Evolutionary conservation across 2,888 invertebrate species (phyloP), one percentile per base, ranked within the genome.

Genomic region (Pseudanteris insignis): DNA sequence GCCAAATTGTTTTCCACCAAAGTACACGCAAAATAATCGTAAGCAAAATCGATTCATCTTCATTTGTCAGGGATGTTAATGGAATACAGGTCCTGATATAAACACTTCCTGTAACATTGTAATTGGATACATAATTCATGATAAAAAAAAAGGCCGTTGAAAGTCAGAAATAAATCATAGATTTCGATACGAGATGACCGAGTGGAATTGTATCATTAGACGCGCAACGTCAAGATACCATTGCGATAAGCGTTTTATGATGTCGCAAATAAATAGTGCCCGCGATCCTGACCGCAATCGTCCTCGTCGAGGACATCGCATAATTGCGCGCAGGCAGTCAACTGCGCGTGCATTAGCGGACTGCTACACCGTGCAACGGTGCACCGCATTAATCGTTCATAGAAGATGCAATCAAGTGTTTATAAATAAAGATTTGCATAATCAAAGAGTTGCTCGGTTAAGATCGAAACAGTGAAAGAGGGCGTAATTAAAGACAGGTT

Each of bases 371-470:
- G 55, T 15, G 68, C 67, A 69, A 64, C 71, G 66, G 69, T 68
- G 68, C 64, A 59, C 70, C 74, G 76, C 75, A 75, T 78, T 78
- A 77, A 77, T 78, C 77, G 77, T 76, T 77, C 76, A 76, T 77
- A 75, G 73, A 67, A 72, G 69, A 59, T 54, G 71, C 74, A 77
- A 77, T 76, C 77, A 73, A 77, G 75, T 75, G 77, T 77, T 77
- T 75, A 77, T 76, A 75, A 76, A 77, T 69, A 72, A 73, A 75
- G 72, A 78, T 78, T 78, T 77, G 76, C 77, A 78, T 78, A 78
- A 78, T 73, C 76, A 75, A 75, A 76, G 70, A 75, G 77, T 77
- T 77, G n/a, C n/a, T n/a, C n/a, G n/a, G n/a, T n/a, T n/a, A n/a
- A n/a, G n/a, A n/a, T n/a, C 41, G 41, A 43, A 47, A 30, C 47